A percentile compares a stretch with the other conserved stretches of the same genome.
These are phyloP conservation scores for Philonicus albiceps DNA, from an alignment of 2,888 invertebrate genomes.

Conservation along the genomic window DNA sequence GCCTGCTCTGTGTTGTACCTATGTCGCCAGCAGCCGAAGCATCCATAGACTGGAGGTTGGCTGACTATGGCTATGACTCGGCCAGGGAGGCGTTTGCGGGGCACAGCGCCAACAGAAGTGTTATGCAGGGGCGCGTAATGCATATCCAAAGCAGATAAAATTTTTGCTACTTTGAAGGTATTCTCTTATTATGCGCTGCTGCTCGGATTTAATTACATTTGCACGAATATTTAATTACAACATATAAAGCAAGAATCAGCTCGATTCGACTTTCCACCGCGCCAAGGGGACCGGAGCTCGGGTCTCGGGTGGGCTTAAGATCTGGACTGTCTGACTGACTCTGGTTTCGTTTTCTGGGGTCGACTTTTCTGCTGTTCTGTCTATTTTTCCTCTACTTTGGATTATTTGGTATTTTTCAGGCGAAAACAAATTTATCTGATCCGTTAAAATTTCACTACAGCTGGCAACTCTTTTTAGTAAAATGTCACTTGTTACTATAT, in stretches of 20 bases:
- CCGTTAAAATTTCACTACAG: not conserved
- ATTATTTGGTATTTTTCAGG: not conserved
- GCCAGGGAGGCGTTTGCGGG: not conserved
- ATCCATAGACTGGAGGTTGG: not conserved
- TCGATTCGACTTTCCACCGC: constrained; percentile 29
- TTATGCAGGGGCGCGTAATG: constrained; percentile 39
- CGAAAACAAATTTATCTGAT: not conserved
- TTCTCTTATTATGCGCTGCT: constrained; percentile 7
- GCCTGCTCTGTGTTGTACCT: not conserved
- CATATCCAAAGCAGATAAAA: constrained; percentile 22
- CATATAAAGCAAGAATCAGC: constrained; percentile 33
- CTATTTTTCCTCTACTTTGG: not conserved
- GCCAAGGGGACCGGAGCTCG: not conserved
- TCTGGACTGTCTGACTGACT: not conserved
- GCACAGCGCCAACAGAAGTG: not conserved
- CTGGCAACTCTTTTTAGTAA: not conserved
- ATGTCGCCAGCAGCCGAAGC: not conserved
- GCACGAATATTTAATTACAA: constrained; percentile 45
- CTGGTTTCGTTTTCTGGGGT: not conserved
- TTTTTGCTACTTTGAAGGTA: constrained; percentile 38
- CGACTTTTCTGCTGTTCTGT: not conserved
- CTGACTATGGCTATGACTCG: not conserved
- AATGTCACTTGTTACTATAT: not conserved
- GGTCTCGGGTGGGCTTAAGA: not conserved
- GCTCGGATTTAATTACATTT: constrained; percentile 44